Conservation (phyloP, 2,888 invertebrate species). For the Tetrapedia diversipes region DNA sequence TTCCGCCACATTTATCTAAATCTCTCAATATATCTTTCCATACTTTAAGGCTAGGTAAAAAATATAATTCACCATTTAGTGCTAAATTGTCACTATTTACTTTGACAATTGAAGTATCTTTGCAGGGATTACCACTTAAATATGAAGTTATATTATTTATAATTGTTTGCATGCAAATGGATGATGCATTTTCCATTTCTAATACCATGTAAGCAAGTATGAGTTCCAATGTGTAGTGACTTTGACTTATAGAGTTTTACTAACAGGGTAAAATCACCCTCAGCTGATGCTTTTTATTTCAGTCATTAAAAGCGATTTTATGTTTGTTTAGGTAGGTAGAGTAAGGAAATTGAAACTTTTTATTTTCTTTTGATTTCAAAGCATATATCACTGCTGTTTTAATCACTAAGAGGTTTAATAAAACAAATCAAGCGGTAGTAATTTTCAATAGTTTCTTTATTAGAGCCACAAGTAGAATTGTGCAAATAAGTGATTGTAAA, state of each 20-base stretch:
- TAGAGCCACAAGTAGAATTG: slow-evolving; percentile 56
- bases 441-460: slow-evolving; percentile 54
- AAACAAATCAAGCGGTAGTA: not conserved
- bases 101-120: slow-evolving; percentile 82
- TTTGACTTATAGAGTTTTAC: not conserved
- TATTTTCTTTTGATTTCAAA: no score
- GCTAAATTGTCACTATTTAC: slow-evolving; percentile 85
- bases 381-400: no score
- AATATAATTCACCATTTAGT: slow-evolving; percentile 87
- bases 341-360: no score
- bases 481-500: slow-evolving; percentile 59
- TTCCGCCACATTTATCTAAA: slow-evolving; percentile 38
- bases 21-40: slow-evolving; percentile 84
- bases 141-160: slow-evolving; percentile 62
- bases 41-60: slow-evolving; percentile 84
- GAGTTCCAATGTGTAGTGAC: slow-evolving; percentile 6
- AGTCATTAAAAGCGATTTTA: not conserved
- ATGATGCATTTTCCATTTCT: slow-evolving; percentile 46
- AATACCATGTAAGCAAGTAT: slow-evolving; percentile 16
- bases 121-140: slow-evolving; percentile 60
- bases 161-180: slow-evolving; percentile 47
- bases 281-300: slow-evolving; percentile 7
- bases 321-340: no score
- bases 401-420: not conserved
- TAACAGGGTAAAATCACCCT: not conserved